phyloP scores from a whole-genome alignment of 1,140 invertebrate genomes.

The Dendroctonus valens region DNA sequence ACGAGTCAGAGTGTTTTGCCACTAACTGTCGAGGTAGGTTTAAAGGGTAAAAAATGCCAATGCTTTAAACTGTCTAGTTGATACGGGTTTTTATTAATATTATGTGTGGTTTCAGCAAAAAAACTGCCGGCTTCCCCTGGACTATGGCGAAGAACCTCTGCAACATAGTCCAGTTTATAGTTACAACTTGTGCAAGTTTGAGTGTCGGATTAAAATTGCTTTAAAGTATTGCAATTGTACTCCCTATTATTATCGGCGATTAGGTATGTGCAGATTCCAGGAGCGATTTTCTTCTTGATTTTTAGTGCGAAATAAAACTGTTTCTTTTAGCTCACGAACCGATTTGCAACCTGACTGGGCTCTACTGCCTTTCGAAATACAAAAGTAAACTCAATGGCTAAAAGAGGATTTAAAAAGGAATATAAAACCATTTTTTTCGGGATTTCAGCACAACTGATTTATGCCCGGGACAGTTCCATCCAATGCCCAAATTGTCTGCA shows the following conservation, averaged over 20 bases:
- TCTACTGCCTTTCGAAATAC: conserved; percentile 58
- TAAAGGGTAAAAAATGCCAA: not conserved
- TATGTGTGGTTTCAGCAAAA: conserved; percentile 29
- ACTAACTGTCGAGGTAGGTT: conserved; percentile 5
- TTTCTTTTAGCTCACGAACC: conserved; percentile 53
- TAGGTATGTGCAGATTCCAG: conserved; percentile 4
- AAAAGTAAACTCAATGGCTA: conserved; percentile 51
- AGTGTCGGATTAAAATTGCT: conserved; percentile 60
- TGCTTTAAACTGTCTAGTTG: not conserved
- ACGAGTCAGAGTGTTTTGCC: conserved; percentile 1
- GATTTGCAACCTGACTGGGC: conserved; percentile 57
- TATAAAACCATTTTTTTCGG: conserved; percentile 57
- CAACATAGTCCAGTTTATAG: conserved; percentile 60
- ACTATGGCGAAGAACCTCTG: conserved; percentile 46
- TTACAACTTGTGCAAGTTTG: conserved; percentile 61
- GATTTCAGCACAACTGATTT: conserved; percentile 3
- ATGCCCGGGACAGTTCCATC: not conserved
- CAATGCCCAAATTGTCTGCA: conserved; percentile 7
- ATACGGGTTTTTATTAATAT: not conserved
- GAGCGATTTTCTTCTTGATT: not conserved
- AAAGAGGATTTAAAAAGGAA: no score
- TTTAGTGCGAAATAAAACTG: not conserved
- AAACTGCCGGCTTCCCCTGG: conserved; percentile 32
- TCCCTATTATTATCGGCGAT: conserved; percentile 59
- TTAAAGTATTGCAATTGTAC: conserved; percentile 59